Conservation (phyloP, 1,140 invertebrate species). For the Eupeodes corollae region DNA sequence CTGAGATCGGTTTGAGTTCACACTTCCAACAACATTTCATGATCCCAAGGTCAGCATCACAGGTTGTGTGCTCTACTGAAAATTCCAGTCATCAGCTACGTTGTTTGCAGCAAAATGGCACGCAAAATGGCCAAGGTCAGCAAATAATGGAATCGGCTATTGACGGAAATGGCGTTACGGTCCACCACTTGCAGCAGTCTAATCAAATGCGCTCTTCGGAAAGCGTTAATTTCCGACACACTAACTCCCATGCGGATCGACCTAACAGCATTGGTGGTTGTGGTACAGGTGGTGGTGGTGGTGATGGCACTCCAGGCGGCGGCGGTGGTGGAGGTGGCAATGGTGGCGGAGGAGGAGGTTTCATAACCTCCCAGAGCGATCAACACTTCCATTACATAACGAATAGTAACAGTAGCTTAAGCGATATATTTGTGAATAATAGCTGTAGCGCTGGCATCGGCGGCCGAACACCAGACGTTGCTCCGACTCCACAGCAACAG, state of each 20-base stretch:
- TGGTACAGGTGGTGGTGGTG: not conserved
- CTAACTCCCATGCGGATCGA: slow-evolving; percentile 1
- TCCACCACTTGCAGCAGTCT: too few species aligned
- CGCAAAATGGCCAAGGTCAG: not conserved
- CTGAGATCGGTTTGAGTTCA: slow-evolving; percentile 44
- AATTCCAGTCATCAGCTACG: not conserved
- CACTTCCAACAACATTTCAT: slow-evolving; percentile 25
- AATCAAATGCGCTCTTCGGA: not conserved
- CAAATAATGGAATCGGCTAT: not conserved
- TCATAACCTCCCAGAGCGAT: slow-evolving; percentile 31
- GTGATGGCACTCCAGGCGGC: too few species aligned
- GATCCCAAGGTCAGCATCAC: slow-evolving; percentile 29
- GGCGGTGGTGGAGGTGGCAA: not conserved
- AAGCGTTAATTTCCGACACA: not conserved
- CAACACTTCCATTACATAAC: slow-evolving; percentile 31
- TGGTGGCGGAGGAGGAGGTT: slow-evolving; percentile 6
- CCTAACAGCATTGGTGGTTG: not conserved
- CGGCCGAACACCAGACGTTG: not conserved
- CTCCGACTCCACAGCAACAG: not conserved
- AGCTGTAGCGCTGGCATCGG: slow-evolving; percentile 17
- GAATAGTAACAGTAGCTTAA: slow-evolving; percentile 30
- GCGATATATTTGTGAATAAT: slow-evolving; percentile 34
- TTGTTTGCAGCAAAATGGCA: not conserved
- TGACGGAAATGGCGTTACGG: not conserved
- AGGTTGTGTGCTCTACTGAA: slow-evolving; percentile 16